phyloP scores from a whole-genome alignment of 2,113 vertebrate genomes.

The Delphinapterus leucas region DNA sequence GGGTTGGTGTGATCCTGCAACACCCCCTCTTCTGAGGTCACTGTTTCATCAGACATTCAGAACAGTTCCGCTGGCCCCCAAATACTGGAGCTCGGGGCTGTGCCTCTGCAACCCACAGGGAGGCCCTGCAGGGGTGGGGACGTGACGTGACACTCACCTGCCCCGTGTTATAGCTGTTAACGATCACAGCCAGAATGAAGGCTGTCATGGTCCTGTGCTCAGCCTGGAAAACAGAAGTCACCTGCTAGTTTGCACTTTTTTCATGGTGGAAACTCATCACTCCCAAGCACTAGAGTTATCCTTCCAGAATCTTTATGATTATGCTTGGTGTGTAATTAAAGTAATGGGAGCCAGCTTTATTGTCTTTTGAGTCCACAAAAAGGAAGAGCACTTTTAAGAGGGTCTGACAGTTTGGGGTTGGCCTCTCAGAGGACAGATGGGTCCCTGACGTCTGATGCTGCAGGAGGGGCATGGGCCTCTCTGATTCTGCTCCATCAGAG shows the following conservation, averaged over 20 bases:
- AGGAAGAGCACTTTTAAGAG: not conserved
- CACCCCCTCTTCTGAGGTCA: not conserved
- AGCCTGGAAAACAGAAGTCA: slow-evolving; percentile 84
- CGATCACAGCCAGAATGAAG: slow-evolving; percentile 97
- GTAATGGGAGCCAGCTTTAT: fast-evolving
- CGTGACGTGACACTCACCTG: slow-evolving; percentile 85
- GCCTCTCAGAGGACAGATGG: not conserved
- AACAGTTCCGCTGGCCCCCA: not conserved
- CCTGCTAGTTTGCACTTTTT: fast-evolving
- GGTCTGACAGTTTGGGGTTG: not conserved
- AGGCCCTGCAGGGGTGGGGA: not conserved
- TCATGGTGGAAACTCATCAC: fast-evolving
- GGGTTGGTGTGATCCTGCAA: not conserved
- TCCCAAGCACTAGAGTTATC: not conserved
- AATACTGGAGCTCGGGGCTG: fast-evolving
- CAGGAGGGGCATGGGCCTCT: no score
- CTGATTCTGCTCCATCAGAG: not conserved
- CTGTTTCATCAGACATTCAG: no score
- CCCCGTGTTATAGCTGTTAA: slow-evolving; percentile 96
- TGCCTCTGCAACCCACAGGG: no score
- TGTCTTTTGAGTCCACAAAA: not conserved
- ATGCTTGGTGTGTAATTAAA: fast-evolving
- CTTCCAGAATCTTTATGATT: fast-evolving
- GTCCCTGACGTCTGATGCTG: no score
- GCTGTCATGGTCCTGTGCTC: slow-evolving; percentile 99